phyloP scores from a whole-genome alignment of 1,140 invertebrate species.

The Zaprionus lachaisei region DNA sequence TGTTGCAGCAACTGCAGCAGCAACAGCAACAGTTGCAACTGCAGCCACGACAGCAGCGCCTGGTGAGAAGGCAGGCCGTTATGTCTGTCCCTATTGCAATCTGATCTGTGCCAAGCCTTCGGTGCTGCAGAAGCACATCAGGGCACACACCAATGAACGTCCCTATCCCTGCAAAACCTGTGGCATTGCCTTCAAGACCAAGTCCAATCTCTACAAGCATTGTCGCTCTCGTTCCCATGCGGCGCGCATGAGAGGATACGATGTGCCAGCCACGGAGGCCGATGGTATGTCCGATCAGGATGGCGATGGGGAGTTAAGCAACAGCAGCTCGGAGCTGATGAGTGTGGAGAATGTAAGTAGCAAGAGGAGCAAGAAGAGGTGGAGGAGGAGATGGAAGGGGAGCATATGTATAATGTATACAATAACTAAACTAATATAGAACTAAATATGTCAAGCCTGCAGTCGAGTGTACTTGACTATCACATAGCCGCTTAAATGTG shows the following conservation, averaged over 20 bases:
- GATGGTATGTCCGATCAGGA: slow-evolving; percentile 86
- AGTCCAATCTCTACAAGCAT: slow-evolving; percentile 97
- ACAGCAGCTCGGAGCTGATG: slow-evolving; percentile 81
- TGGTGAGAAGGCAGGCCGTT: slow-evolving; percentile 85
- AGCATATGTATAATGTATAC: no score
- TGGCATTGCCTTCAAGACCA: slow-evolving; percentile 97
- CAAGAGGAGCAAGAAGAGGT: neutral
- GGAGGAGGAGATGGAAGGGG: no score
- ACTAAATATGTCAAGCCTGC: no score
- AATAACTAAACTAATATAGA: no score
- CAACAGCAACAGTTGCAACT: neutral
- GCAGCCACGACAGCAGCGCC: neutral
- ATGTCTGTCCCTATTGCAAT: slow-evolving; percentile 95
- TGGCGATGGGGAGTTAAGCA: slow-evolving; percentile 75
- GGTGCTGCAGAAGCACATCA: slow-evolving; percentile 96
- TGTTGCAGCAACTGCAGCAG: slow-evolving; percentile 4
- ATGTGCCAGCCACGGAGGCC: slow-evolving; percentile 85
- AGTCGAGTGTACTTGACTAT: no score
- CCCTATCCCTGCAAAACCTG: slow-evolving; percentile 95
- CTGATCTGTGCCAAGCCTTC: slow-evolving; percentile 96
- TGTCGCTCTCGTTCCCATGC: slow-evolving; percentile 92
- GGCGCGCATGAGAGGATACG: slow-evolving; percentile 87
- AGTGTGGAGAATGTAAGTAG: slow-evolving; percentile 50
- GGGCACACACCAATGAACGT: slow-evolving; percentile 96
- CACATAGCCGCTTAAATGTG: no score